Base-by-base conservation (phyloP, 1,140 invertebrate genomes). In the Aculops lycopersici region DNA sequence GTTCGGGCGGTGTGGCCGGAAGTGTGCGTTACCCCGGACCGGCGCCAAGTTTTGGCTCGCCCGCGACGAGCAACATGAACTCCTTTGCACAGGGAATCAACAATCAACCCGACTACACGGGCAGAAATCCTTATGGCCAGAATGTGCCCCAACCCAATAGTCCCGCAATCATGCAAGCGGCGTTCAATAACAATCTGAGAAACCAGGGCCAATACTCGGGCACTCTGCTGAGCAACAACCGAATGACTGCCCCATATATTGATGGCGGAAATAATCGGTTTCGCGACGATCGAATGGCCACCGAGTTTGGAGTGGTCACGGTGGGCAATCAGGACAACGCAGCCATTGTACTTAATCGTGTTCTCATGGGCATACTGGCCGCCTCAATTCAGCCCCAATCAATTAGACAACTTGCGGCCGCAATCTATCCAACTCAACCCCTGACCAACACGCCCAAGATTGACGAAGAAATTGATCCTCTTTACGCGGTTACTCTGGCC, bases 401-500 rank as follows among this genome's bases (percentile, higher is more conserved):
- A 8, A 31, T 31, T 31, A 8, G 24, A 8, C 24, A 31, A 31
- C 8, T 31, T 8, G 24, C 24, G 8, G n/a, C 24, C 24, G n/a
- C 8, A 8, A n/a, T 31, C n/a, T 31, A 31, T 31, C 24, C 24
- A n/a, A 31, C 8, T n/a, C 21, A 45, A 17, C 17, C 8, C 14
- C 2, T 17, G 14, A 20, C 5, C 2, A 36, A 40, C n/a, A n/a
- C n/a, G n/a, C n/a, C n/a, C n/a, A n/a, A n/a, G n/a, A 13, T 13
- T 12, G 44, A 45, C 17, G 36, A 41, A 20, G 13, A 20, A 5
- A 35, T 40, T 2, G 40, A 46, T 36, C 35, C 43, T n/a, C 5
- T 46, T 0, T 17, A 41, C 16, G 45, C 43, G 1, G 39, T 41
- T 4, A 46, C 45, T 15, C 21, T 46, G 2, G 43, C 12, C 16